Base-by-base conservation (phyloP, 1,140 invertebrate species). In the Drosophila insularis region DNA sequence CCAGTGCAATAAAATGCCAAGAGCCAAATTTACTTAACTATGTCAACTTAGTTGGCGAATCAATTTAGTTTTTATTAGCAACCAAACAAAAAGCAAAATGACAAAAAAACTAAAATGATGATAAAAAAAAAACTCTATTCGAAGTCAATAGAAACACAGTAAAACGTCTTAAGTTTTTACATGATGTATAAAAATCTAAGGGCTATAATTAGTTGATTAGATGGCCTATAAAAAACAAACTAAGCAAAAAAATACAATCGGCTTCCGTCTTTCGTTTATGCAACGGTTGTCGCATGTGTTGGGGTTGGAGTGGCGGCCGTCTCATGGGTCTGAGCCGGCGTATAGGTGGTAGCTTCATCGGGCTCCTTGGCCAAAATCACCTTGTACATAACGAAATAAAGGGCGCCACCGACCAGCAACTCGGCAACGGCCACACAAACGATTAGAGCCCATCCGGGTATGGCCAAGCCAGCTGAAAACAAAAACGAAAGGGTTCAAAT, bases 401-500 rank as follows among this genome's bases (percentile, higher is more conserved):
- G 78, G 23, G 95, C 92, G 6, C 93, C 95, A 40, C 95, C 96
- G 2, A 95, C 74, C 2, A 95, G 13, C 11, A 96, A 78, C 93
- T 96, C 95, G 17, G 92, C 93, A 1, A 96, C 87, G 14, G 95
- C 95, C 14, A 95, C 92, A 65, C 96, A 84, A 3, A 96, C 72
- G 27, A 95, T 94, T 56, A 96, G 94, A 0, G 95, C 94, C 95
- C 95, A 96, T 0, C 95, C 95, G 63, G 96, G 95, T 74, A 96
- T 94, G 6, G 93, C 93, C 50, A 94, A 94, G 86, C 93, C 95
- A 72, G 0, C 90, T 96, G 79, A 13, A 77, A 94, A 10, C 6
- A 19, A 93, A 85, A 81, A 73, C 74, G 13, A 21, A 21, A 56
- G 56, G 4, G 73, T 69, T 80, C 50, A 63, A 40, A 43, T 54